Evolutionary conservation across 2,797 vertebrate species (phyloP).

Genomic region (Darevskia mixta): DNA sequence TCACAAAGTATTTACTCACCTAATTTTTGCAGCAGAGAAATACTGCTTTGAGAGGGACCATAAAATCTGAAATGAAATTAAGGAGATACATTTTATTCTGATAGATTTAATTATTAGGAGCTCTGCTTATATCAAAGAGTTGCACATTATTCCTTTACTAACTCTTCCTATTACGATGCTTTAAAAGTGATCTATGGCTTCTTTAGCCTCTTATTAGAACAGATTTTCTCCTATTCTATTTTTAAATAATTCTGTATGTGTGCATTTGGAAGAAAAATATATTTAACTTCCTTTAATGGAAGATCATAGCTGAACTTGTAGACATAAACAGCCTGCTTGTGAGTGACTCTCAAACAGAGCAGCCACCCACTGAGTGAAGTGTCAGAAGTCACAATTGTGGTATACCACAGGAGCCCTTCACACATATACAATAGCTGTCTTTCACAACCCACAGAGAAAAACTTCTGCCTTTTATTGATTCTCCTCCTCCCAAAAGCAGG

Average conservation of each 20-base stretch:
- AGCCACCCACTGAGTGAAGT: constrained; percentile 2
- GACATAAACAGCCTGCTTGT: neutral
- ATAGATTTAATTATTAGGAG: neutral
- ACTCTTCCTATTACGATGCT: neutral
- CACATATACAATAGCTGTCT: neutral
- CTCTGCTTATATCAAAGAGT: neutral
- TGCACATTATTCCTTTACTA: neutral
- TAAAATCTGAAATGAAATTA: constrained; percentile 4
- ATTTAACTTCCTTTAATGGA: neutral
- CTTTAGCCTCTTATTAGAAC: fast-evolving
- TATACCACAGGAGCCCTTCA: neutral
- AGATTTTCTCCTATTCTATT: neutral
- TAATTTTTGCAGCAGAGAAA: constrained; percentile 11
- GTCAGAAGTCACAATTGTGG: constrained; percentile 11
- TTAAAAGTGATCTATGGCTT: neutral
- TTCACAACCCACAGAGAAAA: neutral
- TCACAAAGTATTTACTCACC: neutral
- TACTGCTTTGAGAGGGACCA: neutral
- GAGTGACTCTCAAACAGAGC: constrained; percentile 5
- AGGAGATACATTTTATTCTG: neutral
- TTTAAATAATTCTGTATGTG: neutral
- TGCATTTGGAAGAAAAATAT: neutral
- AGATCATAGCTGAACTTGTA: neutral
- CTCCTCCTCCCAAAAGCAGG: constrained; percentile 1
- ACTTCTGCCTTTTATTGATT: constrained; percentile 17